These are phyloP conservation scores for Trichogramma dendrolimi DNA, from an alignment of 2,888 invertebrate genomes.

Conservation along the genomic window DNA sequence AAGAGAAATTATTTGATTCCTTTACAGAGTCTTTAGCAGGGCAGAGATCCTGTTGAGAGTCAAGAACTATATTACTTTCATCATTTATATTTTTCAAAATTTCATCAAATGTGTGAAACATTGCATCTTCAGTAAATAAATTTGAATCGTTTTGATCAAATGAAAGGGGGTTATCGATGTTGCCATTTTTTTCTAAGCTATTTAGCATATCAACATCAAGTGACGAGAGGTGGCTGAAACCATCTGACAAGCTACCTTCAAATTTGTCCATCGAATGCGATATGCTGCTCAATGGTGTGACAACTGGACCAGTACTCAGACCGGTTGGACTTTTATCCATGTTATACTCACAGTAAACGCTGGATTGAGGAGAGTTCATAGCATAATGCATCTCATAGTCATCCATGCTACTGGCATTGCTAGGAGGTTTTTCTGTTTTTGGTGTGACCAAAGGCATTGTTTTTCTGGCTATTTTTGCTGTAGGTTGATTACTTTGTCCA, in stretches of 20 bases:
- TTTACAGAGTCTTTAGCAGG: background rate
- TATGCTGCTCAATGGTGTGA: slow-evolving; percentile 21
- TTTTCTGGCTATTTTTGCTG: slow-evolving; percentile 24
- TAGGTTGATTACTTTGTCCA: background rate
- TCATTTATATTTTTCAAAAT: background rate
- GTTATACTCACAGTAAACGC: slow-evolving; percentile 24
- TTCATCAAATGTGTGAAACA: slow-evolving; percentile 22
- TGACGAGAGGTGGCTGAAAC: slow-evolving; percentile 33
- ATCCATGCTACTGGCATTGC: slow-evolving; percentile 12
- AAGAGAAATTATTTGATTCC: slow-evolving; percentile 24
- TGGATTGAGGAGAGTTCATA: slow-evolving; percentile 18
- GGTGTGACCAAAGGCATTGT: slow-evolving; percentile 16
- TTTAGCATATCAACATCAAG: slow-evolving; percentile 38
- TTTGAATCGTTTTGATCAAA: slow-evolving; percentile 27
- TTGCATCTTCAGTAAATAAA: slow-evolving; percentile 26
- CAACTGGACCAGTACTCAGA: slow-evolving; percentile 25
- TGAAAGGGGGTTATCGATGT: slow-evolving; percentile 28
- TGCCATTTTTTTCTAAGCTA: slow-evolving; percentile 32
- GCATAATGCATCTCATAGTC: slow-evolving; percentile 1
- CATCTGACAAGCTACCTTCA: slow-evolving; percentile 28
- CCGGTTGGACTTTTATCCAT: slow-evolving; percentile 18
- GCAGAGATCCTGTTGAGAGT: background rate
- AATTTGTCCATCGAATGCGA: slow-evolving; percentile 26
- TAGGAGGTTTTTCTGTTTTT: slow-evolving; percentile 19
- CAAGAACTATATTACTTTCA: slow-evolving; percentile 8